Conservation (phyloP, 2,888 invertebrate species). For the Plusia festucae region DNA sequence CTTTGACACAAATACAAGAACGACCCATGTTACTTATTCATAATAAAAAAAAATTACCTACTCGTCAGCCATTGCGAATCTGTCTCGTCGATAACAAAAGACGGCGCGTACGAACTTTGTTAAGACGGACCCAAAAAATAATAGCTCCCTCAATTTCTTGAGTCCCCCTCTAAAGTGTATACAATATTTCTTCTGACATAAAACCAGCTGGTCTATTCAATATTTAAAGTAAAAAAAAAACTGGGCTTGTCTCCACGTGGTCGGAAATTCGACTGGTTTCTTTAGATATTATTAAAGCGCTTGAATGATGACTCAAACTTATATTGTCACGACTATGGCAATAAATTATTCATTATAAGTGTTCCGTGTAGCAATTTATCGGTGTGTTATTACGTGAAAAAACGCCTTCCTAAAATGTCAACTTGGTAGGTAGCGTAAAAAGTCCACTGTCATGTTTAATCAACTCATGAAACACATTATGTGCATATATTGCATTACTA, state of each 20-base stretch:
- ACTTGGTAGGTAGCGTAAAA: slow-evolving; percentile 58
- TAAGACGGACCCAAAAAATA: slow-evolving; percentile 65
- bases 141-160: slow-evolving; percentile 79
- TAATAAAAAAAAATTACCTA: slow-evolving; percentile 65
- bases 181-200: slow-evolving; percentile 81
- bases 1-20: slow-evolving; percentile 79
- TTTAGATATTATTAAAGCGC: slow-evolving; percentile 58
- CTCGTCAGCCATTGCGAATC: slow-evolving; percentile 74
- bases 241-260: slow-evolving; percentile 78
- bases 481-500: slow-evolving; percentile 52
- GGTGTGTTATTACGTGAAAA: slow-evolving; percentile 56
- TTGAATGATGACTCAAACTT: slow-evolving; percentile 55
- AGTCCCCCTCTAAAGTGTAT: slow-evolving; percentile 77
- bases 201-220: slow-evolving; percentile 87
- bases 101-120: slow-evolving; percentile 68
- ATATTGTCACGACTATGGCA: slow-evolving; percentile 59
- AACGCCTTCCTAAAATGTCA: slow-evolving; percentile 68
- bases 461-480: slow-evolving; percentile 51
- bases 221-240: slow-evolving; percentile 62
- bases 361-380: slow-evolving; percentile 58
- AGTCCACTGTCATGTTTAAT: slow-evolving; percentile 58
- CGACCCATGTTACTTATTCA: slow-evolving; percentile 73
- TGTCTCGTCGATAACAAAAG: slow-evolving; percentile 75
- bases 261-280: slow-evolving; percentile 76
- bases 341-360: slow-evolving; percentile 64